Evolutionary conservation across 2,797 vertebrate species (phyloP).

Genomic region (Sebastes cheni): DNA sequence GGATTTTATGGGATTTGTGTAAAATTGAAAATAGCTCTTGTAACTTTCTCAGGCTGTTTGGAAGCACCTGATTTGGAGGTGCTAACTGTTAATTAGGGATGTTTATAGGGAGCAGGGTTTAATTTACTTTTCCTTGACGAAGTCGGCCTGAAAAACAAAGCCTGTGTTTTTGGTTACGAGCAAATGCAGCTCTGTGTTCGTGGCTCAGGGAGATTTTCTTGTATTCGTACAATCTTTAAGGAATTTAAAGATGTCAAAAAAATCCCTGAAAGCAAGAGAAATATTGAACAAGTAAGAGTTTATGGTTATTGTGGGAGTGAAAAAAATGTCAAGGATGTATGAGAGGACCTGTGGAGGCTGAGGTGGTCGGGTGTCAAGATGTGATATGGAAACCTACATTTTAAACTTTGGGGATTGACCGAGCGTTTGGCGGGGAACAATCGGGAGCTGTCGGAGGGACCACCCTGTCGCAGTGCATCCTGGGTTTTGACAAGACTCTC

Average conservation of each 20-base stretch:
- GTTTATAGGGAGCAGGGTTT: conserved; percentile 49
- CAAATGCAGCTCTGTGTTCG: conserved; percentile 20
- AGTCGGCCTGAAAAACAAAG: conserved; percentile 35
- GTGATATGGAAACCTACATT: conserved; percentile 51
- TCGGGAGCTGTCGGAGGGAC: conserved; percentile 52
- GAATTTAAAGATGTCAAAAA: conserved; percentile 34
- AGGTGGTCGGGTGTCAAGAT: conserved; percentile 27
- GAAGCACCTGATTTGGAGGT: conserved; percentile 47
- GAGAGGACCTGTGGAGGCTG: conserved; percentile 13
- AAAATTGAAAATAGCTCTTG: conserved; percentile 61
- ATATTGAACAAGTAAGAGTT: not conserved
- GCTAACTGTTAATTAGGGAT: conserved; percentile 45
- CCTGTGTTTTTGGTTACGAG: not conserved
- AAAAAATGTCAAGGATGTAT: conserved; percentile 9
- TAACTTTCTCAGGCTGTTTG: conserved; percentile 44
- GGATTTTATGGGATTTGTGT: conserved; percentile 44
- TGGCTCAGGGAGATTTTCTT: not conserved
- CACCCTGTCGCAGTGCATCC: conserved; percentile 62
- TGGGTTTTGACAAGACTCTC: conserved; percentile 44
- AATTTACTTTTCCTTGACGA: conserved; percentile 65
- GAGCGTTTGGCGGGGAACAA: conserved; percentile 46
- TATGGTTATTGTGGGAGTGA: conserved; percentile 7
- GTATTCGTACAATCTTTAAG: not conserved
- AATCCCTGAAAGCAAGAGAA: conserved; percentile 2
- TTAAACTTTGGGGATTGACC: conserved; percentile 30